These are phyloP conservation scores for Caenorhabditis tropicalis DNA, from an alignment of 1,140 invertebrate genomes.

Conservation along the genomic window DNA sequence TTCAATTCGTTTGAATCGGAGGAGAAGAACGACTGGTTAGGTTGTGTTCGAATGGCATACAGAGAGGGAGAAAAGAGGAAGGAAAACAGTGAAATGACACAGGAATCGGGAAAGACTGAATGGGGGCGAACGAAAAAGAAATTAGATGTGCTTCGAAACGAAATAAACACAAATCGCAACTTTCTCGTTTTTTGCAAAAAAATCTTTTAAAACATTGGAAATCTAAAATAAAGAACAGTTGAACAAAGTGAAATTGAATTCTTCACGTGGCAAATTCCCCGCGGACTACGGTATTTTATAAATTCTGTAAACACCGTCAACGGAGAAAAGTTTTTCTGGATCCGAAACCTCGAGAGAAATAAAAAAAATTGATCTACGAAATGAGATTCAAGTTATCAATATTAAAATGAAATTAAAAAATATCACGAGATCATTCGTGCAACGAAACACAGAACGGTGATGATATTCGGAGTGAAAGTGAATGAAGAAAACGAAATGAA, in stretches of 20 bases:
- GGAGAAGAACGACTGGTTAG: neutral
- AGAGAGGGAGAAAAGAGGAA: neutral
- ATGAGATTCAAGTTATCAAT: no score
- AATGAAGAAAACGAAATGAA: neutral
- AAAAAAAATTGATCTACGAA: no score
- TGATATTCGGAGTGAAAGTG: neutral
- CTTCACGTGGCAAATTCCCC: no score
- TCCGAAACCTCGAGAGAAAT: no score
- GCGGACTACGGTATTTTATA: no score
- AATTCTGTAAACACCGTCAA: no score
- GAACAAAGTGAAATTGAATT: no score
- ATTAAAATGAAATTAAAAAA: no score
- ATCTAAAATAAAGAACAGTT: neutral
- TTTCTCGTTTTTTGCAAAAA: neutral
- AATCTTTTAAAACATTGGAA: neutral
- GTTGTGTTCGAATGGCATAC: slow-evolving; percentile 3
- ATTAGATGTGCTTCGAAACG: neutral
- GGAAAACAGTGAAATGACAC: neutral
- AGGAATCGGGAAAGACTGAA: no score
- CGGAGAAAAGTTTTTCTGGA: no score
- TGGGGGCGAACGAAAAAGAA: neutral
- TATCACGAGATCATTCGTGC: no score
- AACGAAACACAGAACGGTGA: no score
- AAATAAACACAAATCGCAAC: neutral
- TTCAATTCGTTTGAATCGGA: neutral